These are phyloP conservation scores for Aromia moschata DNA, from an alignment of 2,888 invertebrate genomes.

Conservation along the genomic window DNA sequence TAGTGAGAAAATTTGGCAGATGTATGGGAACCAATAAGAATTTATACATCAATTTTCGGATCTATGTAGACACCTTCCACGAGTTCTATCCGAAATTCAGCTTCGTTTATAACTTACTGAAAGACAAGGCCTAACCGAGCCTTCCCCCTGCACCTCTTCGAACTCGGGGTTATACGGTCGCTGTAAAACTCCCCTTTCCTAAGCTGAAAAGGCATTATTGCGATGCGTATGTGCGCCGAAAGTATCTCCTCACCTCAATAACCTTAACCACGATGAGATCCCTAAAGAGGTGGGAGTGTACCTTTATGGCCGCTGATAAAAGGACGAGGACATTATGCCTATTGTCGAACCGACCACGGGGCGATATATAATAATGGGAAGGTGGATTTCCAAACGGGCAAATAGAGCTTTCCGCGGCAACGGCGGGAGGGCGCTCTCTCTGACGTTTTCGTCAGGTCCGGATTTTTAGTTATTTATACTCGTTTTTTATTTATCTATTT, in stretches of 20 bases:
- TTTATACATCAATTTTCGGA: no score
- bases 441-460: conserved; percentile 1
- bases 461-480: no score
- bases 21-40: no score
- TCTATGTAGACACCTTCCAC: no score
- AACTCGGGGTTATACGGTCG: no score
- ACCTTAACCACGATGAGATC: conserved; percentile 13
- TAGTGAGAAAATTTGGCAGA: no score
- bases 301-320: conserved; percentile 25
- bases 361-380: conserved; percentile 30
- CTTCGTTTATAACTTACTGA: no score
- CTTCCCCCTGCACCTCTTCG: no score
- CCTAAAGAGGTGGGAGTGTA: conserved; percentile 22
- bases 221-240: conserved; percentile 4
- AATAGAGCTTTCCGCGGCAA: conserved; percentile 23
- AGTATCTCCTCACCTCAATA: conserved; percentile 8
- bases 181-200: no score
- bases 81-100: no score
- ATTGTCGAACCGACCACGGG: conserved; percentile 24
- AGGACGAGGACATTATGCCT: conserved; percentile 27
- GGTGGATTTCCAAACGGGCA: conserved; percentile 22
- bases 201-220: not conserved
- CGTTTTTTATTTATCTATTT: no score
- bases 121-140: no score
- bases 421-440: conserved; percentile 25